Evolutionary conservation across 2,113 vertebrate species (phyloP).

Genomic region (Thymallus thymallus): DNA sequence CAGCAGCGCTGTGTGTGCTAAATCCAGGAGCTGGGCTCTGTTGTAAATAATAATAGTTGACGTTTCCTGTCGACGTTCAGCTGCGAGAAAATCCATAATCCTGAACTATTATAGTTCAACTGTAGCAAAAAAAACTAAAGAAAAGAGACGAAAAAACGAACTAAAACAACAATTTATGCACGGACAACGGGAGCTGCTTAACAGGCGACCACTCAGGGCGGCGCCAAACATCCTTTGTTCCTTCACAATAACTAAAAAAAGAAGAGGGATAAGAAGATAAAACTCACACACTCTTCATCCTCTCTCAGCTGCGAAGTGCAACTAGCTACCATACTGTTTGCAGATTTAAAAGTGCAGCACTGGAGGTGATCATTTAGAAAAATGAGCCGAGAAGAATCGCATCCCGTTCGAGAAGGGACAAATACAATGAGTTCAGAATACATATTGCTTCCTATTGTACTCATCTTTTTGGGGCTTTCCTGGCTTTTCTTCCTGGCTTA

Average conservation of each 20-base stretch:
- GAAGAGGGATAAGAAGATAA: not conserved
- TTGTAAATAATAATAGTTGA: too few species aligned
- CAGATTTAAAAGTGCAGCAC: conserved; percentile 22
- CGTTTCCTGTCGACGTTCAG: too few species aligned
- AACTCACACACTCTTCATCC: not conserved
- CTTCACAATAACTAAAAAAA: not conserved
- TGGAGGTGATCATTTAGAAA: conserved; percentile 54
- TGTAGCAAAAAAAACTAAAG: too few species aligned
- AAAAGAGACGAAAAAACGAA: too few species aligned
- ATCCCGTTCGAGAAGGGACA: conserved; percentile 30
- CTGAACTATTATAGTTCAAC: too few species aligned
- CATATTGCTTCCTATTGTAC: not conserved
- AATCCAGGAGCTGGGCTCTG: too few species aligned
- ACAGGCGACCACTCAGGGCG: too few species aligned
- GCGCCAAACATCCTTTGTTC: not conserved
- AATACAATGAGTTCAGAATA: conserved; percentile 14
- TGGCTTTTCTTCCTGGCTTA: not conserved
- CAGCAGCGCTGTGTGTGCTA: too few species aligned
- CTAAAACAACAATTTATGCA: too few species aligned
- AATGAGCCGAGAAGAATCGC: conserved; percentile 30
- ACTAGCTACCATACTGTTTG: conserved; percentile 10
- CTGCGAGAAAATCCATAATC: too few species aligned
- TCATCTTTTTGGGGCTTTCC: not conserved
- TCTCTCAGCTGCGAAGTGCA: too few species aligned
- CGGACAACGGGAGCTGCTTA: too few species aligned